Percentiles rank a stretch among this genome's conserved stretches.
These are phyloP conservation scores for Pipistrellus nathusii DNA, from an alignment of 2,797 vertebrate genomes.

Conservation along the genomic window DNA sequence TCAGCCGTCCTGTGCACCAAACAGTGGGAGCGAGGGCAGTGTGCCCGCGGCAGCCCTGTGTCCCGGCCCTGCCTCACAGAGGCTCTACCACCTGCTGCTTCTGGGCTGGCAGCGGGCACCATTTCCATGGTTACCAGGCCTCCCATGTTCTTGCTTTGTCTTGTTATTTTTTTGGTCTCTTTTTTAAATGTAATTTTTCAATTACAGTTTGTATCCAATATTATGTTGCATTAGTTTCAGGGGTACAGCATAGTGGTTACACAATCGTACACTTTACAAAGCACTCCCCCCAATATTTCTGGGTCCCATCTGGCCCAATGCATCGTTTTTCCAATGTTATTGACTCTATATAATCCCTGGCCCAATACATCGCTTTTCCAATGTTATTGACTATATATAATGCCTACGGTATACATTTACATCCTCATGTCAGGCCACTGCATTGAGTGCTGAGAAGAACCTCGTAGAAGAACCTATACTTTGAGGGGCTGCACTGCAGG, in stretches of 20 bases:
- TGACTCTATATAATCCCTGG: neutral
- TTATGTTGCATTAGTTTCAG: neutral
- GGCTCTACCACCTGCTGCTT: neutral
- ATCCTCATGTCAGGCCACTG: rapidly evolving
- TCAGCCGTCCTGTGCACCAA: neutral
- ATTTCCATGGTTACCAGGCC: neutral
- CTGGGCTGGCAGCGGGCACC: neutral
- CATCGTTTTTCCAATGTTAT: neutral
- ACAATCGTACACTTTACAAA: neutral
- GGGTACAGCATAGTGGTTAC: neutral
- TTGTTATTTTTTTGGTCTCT: neutral
- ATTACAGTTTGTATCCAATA: neutral
- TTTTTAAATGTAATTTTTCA: neutral
- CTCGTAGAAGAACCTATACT: rapidly evolving
- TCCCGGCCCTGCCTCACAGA: neutral
- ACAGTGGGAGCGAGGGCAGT: rapidly evolving
- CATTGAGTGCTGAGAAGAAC: neutral
- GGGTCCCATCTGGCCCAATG: neutral
- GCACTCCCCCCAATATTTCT: neutral
- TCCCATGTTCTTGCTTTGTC: neutral
- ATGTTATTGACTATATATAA: neutral
- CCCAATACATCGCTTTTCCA: neutral
- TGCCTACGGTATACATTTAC: neutral
- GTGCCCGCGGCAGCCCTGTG: neutral
- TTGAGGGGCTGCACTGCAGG: neutral